Base-by-base conservation (phyloP, 2,113 vertebrate species). In the Cichladusa arquata region DNA sequence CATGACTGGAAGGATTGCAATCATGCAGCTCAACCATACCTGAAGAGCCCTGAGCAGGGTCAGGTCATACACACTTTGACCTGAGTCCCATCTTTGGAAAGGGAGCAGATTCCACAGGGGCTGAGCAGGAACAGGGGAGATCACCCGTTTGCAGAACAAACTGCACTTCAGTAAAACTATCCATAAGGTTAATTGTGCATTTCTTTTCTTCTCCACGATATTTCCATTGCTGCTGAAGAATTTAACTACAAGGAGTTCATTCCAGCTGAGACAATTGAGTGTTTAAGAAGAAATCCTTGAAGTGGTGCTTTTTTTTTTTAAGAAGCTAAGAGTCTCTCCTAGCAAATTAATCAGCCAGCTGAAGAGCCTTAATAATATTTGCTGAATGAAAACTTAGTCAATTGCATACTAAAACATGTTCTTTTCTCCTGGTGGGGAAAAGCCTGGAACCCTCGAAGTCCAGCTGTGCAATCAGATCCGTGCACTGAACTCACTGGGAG, bases 381-480 rank as follows among this genome's bases (percentile, higher is more conserved):
- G 71, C 95, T 92, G 94, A 96, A 91, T 94, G 95, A 95, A 95
- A 95, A 94, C 86, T 94, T 54, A 79, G 61, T 85, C 84, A 85
- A 65, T 93, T 90, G 65, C 62, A 69, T 93, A 90, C 74, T 84
- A 87, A 95, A 94, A 90, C 81, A 85, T n/a, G 19, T 28, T 93
- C 72, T 85, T 84, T 74, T 69, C 81, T 81, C 78, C 70, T 84
- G 62, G 47, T 82, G 89, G 50, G 61, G 36, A 81, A 85, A 96
- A 93, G 64, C 77, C 67, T 84, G 76, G 34, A 73, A 66, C 56
- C 9, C 86, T 96, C 14, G 0, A 47, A 36, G 56, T 65, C 86
- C 86, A 88, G 65, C 72, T 83, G 76, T 84, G 83, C 64, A 84
- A 92, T 84, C 83, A 93, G 54, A 81, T 71, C 77, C 1, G 0